Percentiles rank a stretch among this genome's conserved stretches.
Evolutionary conservation across 1,140 invertebrate genomes (phyloP).

Genomic region (Tachypleus tridentatus): DNA sequence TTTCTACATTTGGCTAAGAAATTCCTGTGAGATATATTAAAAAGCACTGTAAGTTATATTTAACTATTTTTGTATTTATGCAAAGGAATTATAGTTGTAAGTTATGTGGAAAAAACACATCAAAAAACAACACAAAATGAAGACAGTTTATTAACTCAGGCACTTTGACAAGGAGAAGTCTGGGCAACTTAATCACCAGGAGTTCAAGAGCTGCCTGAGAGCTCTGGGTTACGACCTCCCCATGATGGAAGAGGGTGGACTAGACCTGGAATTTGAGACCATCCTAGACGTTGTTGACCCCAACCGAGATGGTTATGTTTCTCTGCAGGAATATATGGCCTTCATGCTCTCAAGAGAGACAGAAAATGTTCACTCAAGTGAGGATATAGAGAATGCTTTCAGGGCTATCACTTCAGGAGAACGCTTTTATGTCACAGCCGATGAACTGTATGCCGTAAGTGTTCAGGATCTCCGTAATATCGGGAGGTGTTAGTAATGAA

Average conservation of each 20-base stretch:
- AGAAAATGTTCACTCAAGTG: conserved; percentile 96
- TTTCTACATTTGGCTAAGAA: too few relatives aligned
- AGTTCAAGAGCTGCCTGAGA: conserved; percentile 97
- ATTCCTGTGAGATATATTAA: too few relatives aligned
- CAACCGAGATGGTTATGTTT: conserved; percentile 89
- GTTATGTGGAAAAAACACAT: too few relatives aligned
- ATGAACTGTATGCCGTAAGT: conserved; percentile 94
- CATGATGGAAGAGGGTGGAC: conserved; percentile 98
- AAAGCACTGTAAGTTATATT: too few relatives aligned
- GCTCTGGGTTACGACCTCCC: conserved; percentile 97
- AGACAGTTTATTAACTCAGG: conserved; percentile 39
- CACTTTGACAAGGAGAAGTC: conserved; percentile 99
- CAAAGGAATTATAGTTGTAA: too few relatives aligned
- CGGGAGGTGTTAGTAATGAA: too few relatives aligned
- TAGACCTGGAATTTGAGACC: conserved; percentile 94
- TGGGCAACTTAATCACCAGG: conserved; percentile 90
- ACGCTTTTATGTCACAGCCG: conserved; percentile 94
- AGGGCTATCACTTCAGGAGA: conserved; percentile 93
- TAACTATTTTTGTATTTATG: too few relatives aligned
- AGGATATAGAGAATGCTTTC: conserved; percentile 99
- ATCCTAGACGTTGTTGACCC: conserved; percentile 87
- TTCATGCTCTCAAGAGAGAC: conserved; percentile 99
- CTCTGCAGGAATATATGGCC: conserved; percentile 98
- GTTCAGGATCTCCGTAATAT: background rate
- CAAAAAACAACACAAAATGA: too few relatives aligned